Percentiles rank a stretch among this genome's conserved stretches.
phyloP scores from a whole-genome alignment of 2,113 vertebrate genomes.

The Aldabrachelys gigantea region DNA sequence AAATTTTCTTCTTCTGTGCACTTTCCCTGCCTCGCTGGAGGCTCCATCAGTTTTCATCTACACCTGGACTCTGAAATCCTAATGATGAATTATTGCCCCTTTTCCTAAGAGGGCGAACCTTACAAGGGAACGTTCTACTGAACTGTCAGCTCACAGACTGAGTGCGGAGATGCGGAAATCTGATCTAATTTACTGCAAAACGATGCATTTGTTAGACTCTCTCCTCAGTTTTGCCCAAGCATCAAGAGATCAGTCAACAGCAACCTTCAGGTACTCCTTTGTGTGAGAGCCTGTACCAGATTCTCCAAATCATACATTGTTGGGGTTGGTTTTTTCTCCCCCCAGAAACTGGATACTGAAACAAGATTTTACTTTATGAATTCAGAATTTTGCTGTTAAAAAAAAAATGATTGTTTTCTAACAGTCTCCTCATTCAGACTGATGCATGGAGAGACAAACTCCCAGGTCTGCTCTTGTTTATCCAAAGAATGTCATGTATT shows the following conservation, averaged over 20 bases:
- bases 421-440: background rate
- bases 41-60: conserved; percentile 97
- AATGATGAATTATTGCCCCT: conserved; percentile 98
- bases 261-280: conserved; percentile 28
- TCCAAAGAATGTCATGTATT: background rate
- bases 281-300: background rate
- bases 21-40: conserved; percentile 88
- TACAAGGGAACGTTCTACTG: conserved; percentile 87
- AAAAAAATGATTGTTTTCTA: background rate
- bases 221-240: conserved; percentile 71
- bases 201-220: conserved; percentile 83
- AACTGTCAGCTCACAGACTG: conserved; percentile 88
- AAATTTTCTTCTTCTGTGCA: conserved; percentile 91
- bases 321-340: background rate
- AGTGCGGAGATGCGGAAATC: conserved; percentile 85
- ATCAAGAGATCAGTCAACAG: conserved; percentile 76
- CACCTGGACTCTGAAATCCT: conserved; percentile 98
- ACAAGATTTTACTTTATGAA: background rate
- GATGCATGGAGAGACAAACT: fast-evolving
- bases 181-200: conserved; percentile 88
- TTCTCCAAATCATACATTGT: background rate
- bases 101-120: conserved; percentile 87
- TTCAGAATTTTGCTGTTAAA: background rate
- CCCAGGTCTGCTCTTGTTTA: background rate
- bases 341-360: conserved; percentile 5